A percentile compares a stretch with the other conserved stretches of the same genome.
phyloP scores from a whole-genome alignment of 2,797 vertebrate species.

The Margarornis squamiger region DNA sequence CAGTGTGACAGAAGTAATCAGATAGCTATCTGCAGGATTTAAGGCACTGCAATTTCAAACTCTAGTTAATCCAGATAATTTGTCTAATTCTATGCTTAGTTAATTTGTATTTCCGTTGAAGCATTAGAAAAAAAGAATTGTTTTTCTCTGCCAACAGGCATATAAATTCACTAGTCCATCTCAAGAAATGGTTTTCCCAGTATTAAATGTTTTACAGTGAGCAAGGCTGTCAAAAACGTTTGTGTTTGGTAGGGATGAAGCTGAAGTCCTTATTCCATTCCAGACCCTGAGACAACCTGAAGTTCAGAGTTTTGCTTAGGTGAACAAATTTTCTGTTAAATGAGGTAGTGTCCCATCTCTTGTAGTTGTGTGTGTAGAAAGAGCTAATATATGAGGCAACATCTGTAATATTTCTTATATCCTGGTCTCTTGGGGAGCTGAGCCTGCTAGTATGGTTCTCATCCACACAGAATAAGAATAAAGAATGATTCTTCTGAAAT shows the following conservation, averaged over 20 bases:
- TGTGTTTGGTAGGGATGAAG: not conserved
- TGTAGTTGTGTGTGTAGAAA: not conserved
- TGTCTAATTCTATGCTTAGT: not conserved
- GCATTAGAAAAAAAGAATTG: not conserved
- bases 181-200: not conserved
- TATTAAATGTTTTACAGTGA: not conserved
- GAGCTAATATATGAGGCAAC: rapidly evolving
- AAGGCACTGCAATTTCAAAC: not conserved
- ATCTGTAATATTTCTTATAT: not conserved
- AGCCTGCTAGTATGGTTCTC: not conserved
- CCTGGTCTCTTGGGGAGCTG: not conserved
- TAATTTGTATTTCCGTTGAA: not conserved
- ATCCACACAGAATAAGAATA: not conserved
- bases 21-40: not conserved
- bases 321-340: not conserved
- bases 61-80: not conserved
- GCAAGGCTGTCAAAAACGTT: not conserved
- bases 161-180: not conserved
- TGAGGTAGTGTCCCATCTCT: not conserved
- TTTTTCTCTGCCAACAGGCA: not conserved
- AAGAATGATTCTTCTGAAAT: not conserved
- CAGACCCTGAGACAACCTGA: not conserved
- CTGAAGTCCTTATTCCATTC: not conserved
- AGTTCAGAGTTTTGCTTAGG: not conserved
- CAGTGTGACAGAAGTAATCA: not conserved